These are phyloP conservation scores for Oreonectes daqikongensis DNA, from an alignment of 2,797 vertebrate species.

Conservation along the genomic window DNA sequence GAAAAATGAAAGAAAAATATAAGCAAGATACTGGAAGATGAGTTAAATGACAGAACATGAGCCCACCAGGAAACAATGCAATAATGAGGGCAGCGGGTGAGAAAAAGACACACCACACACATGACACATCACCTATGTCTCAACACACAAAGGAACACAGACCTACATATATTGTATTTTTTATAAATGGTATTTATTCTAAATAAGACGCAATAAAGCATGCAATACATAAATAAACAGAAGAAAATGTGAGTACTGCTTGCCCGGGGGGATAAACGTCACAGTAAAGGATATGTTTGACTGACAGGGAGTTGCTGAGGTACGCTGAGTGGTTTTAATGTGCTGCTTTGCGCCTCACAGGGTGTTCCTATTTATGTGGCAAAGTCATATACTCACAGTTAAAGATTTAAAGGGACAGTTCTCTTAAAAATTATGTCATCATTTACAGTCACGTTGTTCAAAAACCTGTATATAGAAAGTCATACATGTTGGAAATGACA, in stretches of 20 bases:
- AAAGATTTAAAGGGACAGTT: neutral
- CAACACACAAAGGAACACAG: neutral
- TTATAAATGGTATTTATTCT: constrained; percentile 15
- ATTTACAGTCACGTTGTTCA: too few relatives aligned
- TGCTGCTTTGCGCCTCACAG: neutral
- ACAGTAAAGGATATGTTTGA: neutral
- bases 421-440: too few relatives aligned
- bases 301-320: neutral
- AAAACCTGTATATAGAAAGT: too few relatives aligned
- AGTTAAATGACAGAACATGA: constrained; percentile 10
- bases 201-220: constrained; percentile 62
- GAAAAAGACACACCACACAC: neutral
- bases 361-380: neutral
- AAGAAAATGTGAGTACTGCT: constrained; percentile 21
- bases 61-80: constrained; percentile 10
- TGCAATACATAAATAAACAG: constrained; percentile 55
- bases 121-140: neutral
- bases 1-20: constrained; percentile 9
- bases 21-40: neutral
- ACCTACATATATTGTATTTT: neutral
- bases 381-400: neutral
- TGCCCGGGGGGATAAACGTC: neutral
- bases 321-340: neutral
- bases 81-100: constrained; percentile 32
- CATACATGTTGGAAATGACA: too few relatives aligned